These are phyloP conservation scores for Leiothrix lutea DNA, from an alignment of 2,113 vertebrate species.

Conservation along the genomic window DNA sequence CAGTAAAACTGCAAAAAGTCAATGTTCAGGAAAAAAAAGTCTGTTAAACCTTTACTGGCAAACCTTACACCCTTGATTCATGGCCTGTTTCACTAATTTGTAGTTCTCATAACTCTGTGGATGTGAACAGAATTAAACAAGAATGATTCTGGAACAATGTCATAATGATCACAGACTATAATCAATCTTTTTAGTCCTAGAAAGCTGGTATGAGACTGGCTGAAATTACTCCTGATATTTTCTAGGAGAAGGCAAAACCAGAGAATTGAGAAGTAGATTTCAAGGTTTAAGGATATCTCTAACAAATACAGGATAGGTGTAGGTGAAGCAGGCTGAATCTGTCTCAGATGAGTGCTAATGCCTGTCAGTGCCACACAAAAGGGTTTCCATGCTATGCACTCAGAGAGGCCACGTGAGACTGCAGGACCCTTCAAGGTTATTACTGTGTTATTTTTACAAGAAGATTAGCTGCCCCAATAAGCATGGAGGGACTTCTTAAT, in stretches of 20 bases:
- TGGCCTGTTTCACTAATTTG: background rate
- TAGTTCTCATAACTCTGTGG: background rate
- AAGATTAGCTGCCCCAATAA: background rate
- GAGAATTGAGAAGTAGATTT: background rate
- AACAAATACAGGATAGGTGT: background rate
- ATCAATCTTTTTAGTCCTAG: background rate
- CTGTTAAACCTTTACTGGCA: background rate
- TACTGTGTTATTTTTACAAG: background rate
- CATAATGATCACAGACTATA: background rate
- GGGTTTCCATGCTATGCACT: background rate
- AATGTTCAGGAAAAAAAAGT: background rate
- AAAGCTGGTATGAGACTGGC: background rate
- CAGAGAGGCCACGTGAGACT: rapidly evolving
- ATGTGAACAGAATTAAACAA: background rate
- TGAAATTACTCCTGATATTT: background rate
- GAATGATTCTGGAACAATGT: background rate
- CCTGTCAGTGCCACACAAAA: background rate
- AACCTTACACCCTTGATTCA: background rate
- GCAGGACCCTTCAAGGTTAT: background rate
- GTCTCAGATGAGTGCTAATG: background rate
- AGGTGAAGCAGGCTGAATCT: background rate
- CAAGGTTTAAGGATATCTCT: background rate
- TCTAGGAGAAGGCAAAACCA: background rate
- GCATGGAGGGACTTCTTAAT: background rate
- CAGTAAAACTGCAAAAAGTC: background rate